Conservation (phyloP, 2,797 vertebrate species). For the Aplochiton taeniatus region DNA sequence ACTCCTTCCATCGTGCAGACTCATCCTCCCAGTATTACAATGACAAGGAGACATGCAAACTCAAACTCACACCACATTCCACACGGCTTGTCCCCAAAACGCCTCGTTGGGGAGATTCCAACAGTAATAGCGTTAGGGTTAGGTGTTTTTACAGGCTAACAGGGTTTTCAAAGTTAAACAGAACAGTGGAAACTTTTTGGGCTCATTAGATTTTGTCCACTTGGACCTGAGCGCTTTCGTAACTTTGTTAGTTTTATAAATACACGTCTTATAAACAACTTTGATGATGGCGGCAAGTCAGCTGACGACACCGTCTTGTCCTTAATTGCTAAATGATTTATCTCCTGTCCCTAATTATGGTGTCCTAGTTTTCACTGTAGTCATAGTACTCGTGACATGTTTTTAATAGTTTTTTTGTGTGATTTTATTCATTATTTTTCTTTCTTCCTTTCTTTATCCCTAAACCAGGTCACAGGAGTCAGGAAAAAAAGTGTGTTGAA, state of each 20-base stretch:
- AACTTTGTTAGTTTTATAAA: neutral
- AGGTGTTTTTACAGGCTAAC: neutral
- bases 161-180: no score
- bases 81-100: no score
- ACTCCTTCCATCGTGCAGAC: no score
- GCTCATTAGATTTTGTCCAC: no score
- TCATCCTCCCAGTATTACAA: no score
- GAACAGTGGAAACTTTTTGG: no score
- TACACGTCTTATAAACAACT: neutral
- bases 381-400: neutral
- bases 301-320: neutral
- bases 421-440: neutral
- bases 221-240: neutral
- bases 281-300: no score
- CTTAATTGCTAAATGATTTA: neutral
- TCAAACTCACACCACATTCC: no score
- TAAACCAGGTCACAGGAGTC: conserved; percentile 68
- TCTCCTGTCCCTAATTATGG: neutral
- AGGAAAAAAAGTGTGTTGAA: conserved; percentile 72
- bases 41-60: no score
- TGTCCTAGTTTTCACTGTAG: neutral
- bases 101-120: no score
- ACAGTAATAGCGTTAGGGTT: no score
- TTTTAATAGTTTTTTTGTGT: neutral
- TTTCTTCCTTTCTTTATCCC: conserved; percentile 1